Conservation (phyloP, 2,888 invertebrate species). For the Drosophila cognata region DNA sequence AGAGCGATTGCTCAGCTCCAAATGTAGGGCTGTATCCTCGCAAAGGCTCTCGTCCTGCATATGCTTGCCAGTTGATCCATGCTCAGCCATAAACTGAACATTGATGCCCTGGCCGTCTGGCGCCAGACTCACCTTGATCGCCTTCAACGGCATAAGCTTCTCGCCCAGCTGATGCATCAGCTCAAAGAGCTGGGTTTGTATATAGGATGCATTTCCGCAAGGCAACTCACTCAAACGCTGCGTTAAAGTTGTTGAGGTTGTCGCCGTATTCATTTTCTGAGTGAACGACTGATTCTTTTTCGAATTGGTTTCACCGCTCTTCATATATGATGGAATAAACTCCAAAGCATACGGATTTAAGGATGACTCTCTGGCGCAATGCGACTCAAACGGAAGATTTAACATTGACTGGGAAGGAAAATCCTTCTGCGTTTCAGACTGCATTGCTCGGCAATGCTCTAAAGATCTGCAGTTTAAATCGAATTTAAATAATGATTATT, state of each 20-base stretch:
- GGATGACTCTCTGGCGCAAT: slow-evolving; percentile 23
- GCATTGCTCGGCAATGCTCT: slow-evolving; percentile 14
- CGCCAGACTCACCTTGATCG: slow-evolving; percentile 34
- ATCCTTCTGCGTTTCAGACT: slow-evolving; percentile 22
- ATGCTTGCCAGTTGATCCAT: slow-evolving; percentile 6
- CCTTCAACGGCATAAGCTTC: slow-evolving; percentile 39
- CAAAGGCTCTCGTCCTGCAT: slow-evolving; percentile 40
- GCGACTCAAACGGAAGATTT: slow-evolving; percentile 6
- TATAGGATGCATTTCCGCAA: slow-evolving; percentile 35
- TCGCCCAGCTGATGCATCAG: slow-evolving; percentile 50
- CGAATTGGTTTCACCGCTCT: slow-evolving; percentile 1
- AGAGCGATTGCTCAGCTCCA: slow-evolving; percentile 35
- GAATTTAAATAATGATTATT: background rate
- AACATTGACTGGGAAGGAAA: slow-evolving; percentile 20
- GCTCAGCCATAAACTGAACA: slow-evolving; percentile 39
- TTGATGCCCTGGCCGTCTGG: slow-evolving; percentile 52
- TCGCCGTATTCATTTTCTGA: slow-evolving; percentile 29
- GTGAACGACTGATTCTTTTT: background rate
- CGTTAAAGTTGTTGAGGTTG: slow-evolving; percentile 44
- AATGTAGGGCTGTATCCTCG: slow-evolving; percentile 30
- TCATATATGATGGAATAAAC: slow-evolving; percentile 41
- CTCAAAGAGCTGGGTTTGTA: slow-evolving; percentile 46
- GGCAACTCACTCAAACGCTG: slow-evolving; percentile 18
- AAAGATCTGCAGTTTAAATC: background rate
- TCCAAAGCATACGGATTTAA: slow-evolving; percentile 47